Percentiles rank a stretch among this genome's conserved stretches.
Evolutionary conservation across 2,113 vertebrate genomes (phyloP).

Genomic region (Typhlomys cinereus): DNA sequence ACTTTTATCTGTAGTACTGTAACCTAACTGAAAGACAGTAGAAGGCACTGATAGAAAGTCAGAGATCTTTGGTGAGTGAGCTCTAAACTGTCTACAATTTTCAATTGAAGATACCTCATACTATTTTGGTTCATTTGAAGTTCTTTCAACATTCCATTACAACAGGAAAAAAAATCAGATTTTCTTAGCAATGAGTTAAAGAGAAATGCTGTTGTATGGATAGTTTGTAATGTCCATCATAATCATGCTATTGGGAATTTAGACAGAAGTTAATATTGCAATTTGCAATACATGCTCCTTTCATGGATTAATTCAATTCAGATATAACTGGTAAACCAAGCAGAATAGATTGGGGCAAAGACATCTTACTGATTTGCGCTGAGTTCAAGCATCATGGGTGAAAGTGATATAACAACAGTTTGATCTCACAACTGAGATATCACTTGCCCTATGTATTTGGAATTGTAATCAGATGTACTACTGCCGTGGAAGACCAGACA

Average conservation of each 20-base stretch:
- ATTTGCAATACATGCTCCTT: background rate
- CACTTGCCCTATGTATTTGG: background rate
- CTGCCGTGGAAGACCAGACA: background rate
- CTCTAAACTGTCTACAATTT: background rate
- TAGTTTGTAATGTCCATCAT: background rate
- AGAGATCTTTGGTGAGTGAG: background rate
- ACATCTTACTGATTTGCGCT: background rate
- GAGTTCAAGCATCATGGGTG: background rate
- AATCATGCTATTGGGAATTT: background rate
- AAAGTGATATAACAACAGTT: background rate
- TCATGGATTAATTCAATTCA: background rate
- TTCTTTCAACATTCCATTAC: slow-evolving; percentile 37
- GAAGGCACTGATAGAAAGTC: slow-evolving; percentile 11
- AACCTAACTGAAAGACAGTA: slow-evolving; percentile 17
- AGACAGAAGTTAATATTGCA: background rate
- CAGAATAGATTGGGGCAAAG: background rate
- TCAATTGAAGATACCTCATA: background rate
- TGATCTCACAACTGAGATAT: background rate
- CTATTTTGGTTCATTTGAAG: slow-evolving; percentile 20
- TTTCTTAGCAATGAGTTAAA: slow-evolving; percentile 32
- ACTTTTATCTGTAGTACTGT: background rate
- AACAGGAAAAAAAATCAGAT: background rate
- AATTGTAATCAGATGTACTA: background rate
- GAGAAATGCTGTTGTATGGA: background rate
- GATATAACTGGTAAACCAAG: background rate